These are phyloP conservation scores for Bombus sylvicola DNA, from an alignment of 1,140 invertebrate genomes.

Conservation along the genomic window DNA sequence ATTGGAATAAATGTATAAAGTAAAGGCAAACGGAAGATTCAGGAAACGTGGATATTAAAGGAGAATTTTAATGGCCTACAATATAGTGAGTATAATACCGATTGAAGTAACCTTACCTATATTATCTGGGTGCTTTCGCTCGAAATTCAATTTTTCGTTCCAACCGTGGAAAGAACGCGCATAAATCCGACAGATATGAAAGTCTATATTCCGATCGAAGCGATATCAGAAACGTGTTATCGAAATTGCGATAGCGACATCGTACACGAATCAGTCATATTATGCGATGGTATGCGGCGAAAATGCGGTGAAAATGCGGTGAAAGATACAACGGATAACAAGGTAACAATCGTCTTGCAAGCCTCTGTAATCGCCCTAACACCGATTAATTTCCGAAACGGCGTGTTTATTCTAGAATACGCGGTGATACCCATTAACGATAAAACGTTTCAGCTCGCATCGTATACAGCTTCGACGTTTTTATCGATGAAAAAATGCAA, in stretches of 20 bases:
- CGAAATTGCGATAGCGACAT: too few species aligned
- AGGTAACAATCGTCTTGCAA: background rate
- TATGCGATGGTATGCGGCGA: background rate
- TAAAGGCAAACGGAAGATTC: background rate
- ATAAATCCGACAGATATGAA: constrained; percentile 4
- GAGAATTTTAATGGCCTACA: background rate
- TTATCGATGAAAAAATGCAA: background rate
- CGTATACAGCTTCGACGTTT: background rate
- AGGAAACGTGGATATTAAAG: background rate
- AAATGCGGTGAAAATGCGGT: background rate
- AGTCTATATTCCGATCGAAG: background rate
- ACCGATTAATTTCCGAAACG: background rate
- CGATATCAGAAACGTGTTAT: background rate
- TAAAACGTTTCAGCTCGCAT: constrained; percentile 7
- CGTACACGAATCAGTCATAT: background rate
- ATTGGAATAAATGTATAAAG: background rate
- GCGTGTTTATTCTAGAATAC: background rate
- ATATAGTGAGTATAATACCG: background rate
- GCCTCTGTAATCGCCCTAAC: background rate
- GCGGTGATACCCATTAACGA: background rate
- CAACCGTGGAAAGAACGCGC: background rate
- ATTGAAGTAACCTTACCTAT: background rate
- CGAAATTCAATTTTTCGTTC: constrained; percentile 3
- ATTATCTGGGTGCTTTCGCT: background rate
- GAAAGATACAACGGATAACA: constrained; percentile 16